A percentile compares a stretch with the other conserved stretches of the same genome.
Evolutionary conservation across 2,113 vertebrate species (phyloP).

Genomic region (Raja brachyura): DNA sequence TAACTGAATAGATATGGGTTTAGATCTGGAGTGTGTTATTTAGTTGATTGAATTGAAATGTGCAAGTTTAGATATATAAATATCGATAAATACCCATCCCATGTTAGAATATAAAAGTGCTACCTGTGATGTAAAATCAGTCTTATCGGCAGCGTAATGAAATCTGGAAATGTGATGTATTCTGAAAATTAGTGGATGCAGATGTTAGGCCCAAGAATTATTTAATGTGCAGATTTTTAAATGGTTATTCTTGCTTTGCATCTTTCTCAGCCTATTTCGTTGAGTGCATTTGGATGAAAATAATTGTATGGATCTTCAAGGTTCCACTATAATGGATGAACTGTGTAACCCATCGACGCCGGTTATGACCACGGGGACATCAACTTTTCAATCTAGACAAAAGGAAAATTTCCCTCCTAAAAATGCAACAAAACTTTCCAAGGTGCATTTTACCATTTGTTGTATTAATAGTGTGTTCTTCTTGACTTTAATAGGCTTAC

Average conservation of each 20-base stretch:
- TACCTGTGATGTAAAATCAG: neutral
- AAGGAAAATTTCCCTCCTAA: slow-evolving; percentile 76
- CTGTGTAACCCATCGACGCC: slow-evolving; percentile 54
- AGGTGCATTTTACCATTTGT: slow-evolving; percentile 50
- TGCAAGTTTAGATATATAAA: neutral
- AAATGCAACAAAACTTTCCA: slow-evolving; percentile 56
- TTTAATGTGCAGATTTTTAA: neutral
- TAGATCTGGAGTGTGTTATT: neutral
- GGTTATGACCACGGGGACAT: slow-evolving; percentile 65
- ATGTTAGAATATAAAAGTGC: too few species aligned
- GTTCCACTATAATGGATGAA: slow-evolving; percentile 51
- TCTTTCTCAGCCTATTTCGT: slow-evolving; percentile 53
- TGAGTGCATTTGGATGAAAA: slow-evolving; percentile 75
- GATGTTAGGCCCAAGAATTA: too few species aligned
- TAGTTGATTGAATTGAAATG: neutral
- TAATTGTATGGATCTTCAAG: slow-evolving; percentile 46
- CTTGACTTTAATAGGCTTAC: neutral
- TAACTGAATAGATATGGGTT: neutral
- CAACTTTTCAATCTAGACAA: slow-evolving; percentile 73
- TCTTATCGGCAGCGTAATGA: neutral
- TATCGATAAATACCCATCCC: too few species aligned
- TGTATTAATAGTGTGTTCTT: neutral
- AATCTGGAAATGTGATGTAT: neutral
- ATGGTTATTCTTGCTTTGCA: neutral
- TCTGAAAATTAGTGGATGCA: neutral